phyloP scores from a whole-genome alignment of 92 coral and sea anemone species.

The Phenganax marumi region DNA sequence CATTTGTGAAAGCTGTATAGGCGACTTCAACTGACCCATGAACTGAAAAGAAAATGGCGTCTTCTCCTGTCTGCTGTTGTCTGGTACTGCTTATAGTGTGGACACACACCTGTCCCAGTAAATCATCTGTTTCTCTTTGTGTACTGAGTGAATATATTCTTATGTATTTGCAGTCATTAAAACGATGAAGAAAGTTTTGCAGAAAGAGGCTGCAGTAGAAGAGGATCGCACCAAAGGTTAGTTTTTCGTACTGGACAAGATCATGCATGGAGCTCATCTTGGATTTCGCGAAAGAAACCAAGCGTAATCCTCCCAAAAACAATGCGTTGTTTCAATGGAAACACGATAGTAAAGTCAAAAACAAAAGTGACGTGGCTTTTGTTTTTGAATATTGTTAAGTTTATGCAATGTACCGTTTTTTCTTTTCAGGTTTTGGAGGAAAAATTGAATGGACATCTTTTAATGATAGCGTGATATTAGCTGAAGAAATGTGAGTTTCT shows the following conservation, averaged over 20 bases:
- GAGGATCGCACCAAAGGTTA: slow-evolving; percentile 56
- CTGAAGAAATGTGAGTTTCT: slow-evolving; percentile 61
- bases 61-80: no score
- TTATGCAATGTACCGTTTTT: neutral
- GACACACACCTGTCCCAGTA: no score
- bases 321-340: no score
- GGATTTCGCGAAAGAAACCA: no score
- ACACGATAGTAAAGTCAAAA: no score
- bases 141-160: neutral
- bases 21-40: neutral
- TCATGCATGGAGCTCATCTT: neutral
- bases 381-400: neutral
- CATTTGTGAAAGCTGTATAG: neutral
- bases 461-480: slow-evolving; percentile 66
- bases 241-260: neutral
- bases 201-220: slow-evolving; percentile 55
- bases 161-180: slow-evolving; percentile 60
- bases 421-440: slow-evolving; percentile 70
- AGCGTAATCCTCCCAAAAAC: no score
- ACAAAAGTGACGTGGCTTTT: no score
- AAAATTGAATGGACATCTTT: slow-evolving; percentile 72
- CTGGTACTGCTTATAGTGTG: no score
- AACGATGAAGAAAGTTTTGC: slow-evolving; percentile 74
- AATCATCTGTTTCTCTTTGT: neutral
- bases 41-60: no score